These are phyloP conservation scores for Phalloptychus januarius DNA, from an alignment of 2,797 vertebrate genomes.

Conservation along the genomic window DNA sequence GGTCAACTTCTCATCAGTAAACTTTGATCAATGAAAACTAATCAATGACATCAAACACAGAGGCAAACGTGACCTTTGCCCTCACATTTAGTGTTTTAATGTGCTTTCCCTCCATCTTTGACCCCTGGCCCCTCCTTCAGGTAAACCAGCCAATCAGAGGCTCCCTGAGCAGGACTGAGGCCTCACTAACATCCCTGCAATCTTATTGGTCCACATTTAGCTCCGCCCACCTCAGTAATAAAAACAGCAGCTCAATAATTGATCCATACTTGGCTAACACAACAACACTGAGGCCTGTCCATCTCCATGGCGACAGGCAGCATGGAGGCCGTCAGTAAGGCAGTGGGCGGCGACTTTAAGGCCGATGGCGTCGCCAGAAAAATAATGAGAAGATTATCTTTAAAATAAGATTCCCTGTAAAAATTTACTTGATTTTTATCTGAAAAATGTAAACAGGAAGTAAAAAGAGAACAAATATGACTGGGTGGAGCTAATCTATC, in stretches of 20 bases:
- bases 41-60: background rate
- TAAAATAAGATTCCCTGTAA: background rate
- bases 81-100: constrained; percentile 6
- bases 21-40: background rate
- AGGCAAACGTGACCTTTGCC: background rate
- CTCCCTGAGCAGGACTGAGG: background rate
- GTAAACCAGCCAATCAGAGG: background rate
- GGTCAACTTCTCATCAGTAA: background rate
- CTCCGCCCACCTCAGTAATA: constrained; percentile 8
- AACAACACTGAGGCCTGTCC: background rate
- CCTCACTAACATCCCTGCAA: constrained; percentile 14
- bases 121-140: background rate
- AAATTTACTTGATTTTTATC: background rate
- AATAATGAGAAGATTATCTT: background rate
- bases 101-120: background rate
- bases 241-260: background rate
- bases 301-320: background rate
- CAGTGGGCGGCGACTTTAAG: constrained; percentile 51
- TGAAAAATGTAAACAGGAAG: constrained; percentile 17
- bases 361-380: constrained; percentile 14
- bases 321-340: constrained; percentile 41
- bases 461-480: background rate
- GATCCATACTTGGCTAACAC: background rate
- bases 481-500: background rate
- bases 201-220: constrained; percentile 47